Conservation (phyloP, 2,113 vertebrate genomes). For the Enhydra lutris region DNA sequence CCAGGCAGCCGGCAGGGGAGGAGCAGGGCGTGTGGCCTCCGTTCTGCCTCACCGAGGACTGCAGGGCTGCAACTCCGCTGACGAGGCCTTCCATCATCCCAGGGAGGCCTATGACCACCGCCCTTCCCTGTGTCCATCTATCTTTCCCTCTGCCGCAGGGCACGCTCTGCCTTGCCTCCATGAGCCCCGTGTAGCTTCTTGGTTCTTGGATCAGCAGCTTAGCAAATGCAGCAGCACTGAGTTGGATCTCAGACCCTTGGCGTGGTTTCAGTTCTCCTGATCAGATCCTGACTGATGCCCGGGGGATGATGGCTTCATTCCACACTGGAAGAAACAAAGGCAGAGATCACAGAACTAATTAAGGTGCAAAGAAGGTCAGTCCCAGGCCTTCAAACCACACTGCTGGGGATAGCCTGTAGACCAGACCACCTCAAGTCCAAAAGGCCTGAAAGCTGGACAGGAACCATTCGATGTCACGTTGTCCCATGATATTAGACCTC, state of each 20-base stretch:
- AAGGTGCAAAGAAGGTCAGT: too few species aligned
- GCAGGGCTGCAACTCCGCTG: background rate
- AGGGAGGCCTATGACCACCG: background rate
- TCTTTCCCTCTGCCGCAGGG: fast-evolving
- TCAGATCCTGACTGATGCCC: background rate
- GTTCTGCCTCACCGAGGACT: background rate
- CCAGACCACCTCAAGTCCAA: background rate
- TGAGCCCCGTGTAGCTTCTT: background rate
- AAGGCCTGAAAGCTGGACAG: background rate
- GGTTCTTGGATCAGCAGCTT: background rate
- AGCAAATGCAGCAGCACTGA: background rate
- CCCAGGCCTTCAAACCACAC: background rate
- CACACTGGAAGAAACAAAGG: background rate
- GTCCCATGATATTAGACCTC: background rate
- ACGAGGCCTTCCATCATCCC: background rate
- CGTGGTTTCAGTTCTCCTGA: background rate
- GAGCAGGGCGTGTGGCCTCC: fast-evolving
- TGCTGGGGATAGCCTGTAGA: too few species aligned
- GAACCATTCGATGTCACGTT: background rate
- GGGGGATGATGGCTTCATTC: background rate
- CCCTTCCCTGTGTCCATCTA: too few species aligned
- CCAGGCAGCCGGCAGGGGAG: background rate
- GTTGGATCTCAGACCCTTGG: background rate
- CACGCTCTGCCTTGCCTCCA: background rate
- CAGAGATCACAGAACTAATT: background rate